Percentiles rank a stretch among this genome's conserved stretches.
Conservation (phyloP, 2,113 vertebrate genomes). For the Heterochromis multidens region DNA sequence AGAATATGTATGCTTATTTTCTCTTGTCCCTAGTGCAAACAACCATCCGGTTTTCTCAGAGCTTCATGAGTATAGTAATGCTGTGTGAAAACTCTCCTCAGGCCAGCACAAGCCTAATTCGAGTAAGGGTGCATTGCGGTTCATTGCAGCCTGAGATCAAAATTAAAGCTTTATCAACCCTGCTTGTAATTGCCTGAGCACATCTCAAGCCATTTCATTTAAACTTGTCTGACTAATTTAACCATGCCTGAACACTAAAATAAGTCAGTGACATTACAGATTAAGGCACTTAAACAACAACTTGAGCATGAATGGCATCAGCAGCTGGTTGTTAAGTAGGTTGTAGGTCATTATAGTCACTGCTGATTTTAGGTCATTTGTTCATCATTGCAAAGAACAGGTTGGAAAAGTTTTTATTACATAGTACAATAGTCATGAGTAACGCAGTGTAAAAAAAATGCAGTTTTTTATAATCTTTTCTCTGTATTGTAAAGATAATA, state of each 20-base stretch:
- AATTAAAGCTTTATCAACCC: background rate
- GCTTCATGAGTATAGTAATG: background rate
- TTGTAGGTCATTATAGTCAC: background rate
- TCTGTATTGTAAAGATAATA: background rate
- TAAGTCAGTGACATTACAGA: background rate
- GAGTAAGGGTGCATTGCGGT: background rate
- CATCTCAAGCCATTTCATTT: slow-evolving; percentile 9
- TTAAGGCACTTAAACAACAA: background rate
- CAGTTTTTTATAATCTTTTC: background rate
- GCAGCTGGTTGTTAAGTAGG: background rate
- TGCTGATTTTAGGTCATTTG: background rate
- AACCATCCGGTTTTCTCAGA: background rate
- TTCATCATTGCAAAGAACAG: background rate
- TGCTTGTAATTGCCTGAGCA: background rate
- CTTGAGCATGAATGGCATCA: slow-evolving; percentile 4
- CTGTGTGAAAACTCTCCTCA: background rate
- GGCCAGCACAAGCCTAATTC: background rate
- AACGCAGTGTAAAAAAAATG: background rate
- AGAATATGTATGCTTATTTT: slow-evolving; percentile 10
- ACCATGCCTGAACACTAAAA: background rate
- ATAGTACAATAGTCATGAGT: background rate
- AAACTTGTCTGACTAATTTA: background rate
- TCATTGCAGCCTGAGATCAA: background rate
- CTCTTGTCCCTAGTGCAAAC: background rate
- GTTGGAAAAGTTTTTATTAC: background rate